Evolutionary conservation across 2,888 invertebrate species (phyloP).

Genomic region (Drosophila monieri): DNA sequence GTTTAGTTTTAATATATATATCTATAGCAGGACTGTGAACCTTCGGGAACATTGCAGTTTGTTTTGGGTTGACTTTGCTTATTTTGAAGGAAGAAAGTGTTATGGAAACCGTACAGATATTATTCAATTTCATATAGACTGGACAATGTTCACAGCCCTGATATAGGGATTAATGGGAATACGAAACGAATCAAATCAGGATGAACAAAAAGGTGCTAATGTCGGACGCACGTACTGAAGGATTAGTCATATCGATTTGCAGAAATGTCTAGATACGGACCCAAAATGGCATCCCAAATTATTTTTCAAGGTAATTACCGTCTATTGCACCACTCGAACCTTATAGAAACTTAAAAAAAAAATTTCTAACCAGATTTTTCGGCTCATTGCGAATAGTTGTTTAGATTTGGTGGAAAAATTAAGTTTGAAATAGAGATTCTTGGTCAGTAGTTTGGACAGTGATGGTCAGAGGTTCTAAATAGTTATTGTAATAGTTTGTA

Average conservation of each 20-base stretch:
- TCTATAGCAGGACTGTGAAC: conserved; percentile 9
- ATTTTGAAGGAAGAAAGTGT: too few relatives aligned
- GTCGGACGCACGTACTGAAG: conserved; percentile 50
- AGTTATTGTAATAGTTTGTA: not conserved
- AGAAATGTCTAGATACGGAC: conserved; percentile 26
- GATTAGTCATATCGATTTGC: conserved; percentile 13
- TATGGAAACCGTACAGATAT: not conserved
- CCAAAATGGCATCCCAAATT: conserved; percentile 41
- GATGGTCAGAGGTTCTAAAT: conserved; percentile 6
- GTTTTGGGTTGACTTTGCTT: not conserved
- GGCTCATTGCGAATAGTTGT: not conserved
- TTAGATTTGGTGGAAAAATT: conserved; percentile 16
- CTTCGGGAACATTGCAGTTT: not conserved
- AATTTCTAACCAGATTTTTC: not conserved
- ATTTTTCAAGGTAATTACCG: not conserved
- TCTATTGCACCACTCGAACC: not conserved
- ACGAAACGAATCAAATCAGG: conserved; percentile 42
- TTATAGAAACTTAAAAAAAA: not conserved
- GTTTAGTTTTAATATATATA: conserved; percentile 43
- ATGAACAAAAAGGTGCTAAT: conserved; percentile 61
- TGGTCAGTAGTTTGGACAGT: conserved; percentile 59
- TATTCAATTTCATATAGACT: not conserved
- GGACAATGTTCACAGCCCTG: not conserved
- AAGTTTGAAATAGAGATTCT: conserved; percentile 62
- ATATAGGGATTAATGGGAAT: conserved; percentile 25